Evolutionary conservation across 2,888 invertebrate species (phyloP), one percentile per base, ranked within the genome.

Genomic region (Eristalis arbustorum): DNA sequence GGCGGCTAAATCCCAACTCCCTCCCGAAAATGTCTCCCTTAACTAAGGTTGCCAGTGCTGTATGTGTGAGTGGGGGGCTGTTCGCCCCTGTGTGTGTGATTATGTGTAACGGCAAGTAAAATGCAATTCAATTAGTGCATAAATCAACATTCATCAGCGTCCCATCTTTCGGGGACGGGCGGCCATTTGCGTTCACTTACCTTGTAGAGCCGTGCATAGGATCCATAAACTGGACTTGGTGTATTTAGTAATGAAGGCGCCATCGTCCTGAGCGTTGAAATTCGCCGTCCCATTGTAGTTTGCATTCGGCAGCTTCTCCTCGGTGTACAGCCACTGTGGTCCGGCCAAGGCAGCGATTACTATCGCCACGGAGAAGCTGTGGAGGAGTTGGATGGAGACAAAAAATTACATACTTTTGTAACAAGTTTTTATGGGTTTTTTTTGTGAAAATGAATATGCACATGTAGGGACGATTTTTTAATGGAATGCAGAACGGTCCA

Each of bases 311-410:
- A 98, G 95, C 91, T 96, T 96, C 92, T 98, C 98, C 91, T 97
- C 96, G 3, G 97, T 97, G 89, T 96, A 95, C 28, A 98, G 94
- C 98, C 98, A 98, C 93, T 97, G 96, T 18, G 93, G 93, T 10
- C 93, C 93, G n/a, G 93, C 93, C 84, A 93, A 80, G 13, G 93
- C 93, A 40, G 93, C 93, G 73, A 93, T 91, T 73, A 93, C 91
- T 88, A 93, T 92, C 74, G 93, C 93, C 80, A 93, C 91, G 37
- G 92, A 92, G 83, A 93, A 91, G 89, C 93, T 93, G 66, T 42
- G 67, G 69, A n/a, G n/a, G 72, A 66, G 34, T 62, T 67, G 42
- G 23, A 28, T 57, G 59, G 64, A 40, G 25, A 81, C 64, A 74
- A 75, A 57, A 75, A 62, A 59, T 42, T 62, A 25, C 8, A 13